These are phyloP conservation scores for Amiota communis DNA, from an alignment of 2,888 invertebrate species.

Conservation along the genomic window DNA sequence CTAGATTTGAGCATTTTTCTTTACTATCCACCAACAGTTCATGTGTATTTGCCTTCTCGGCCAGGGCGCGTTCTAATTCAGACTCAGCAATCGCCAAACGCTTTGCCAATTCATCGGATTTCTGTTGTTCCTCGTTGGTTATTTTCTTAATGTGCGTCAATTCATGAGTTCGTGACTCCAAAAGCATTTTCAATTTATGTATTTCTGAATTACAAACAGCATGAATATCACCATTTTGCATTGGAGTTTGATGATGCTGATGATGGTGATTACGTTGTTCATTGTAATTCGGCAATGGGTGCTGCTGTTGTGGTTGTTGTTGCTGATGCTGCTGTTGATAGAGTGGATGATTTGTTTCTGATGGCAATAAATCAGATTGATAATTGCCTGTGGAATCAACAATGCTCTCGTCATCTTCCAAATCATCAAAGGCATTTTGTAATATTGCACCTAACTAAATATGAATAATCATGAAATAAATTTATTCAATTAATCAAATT, in stretches of 20 bases:
- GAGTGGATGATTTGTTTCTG: slow-evolving; percentile 23
- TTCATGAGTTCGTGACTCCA: slow-evolving; percentile 74
- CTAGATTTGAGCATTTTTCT: slow-evolving; percentile 69
- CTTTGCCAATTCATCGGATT: slow-evolving; percentile 74
- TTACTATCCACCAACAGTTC: slow-evolving; percentile 76
- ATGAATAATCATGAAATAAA: slow-evolving; percentile 19
- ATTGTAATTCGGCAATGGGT: neutral
- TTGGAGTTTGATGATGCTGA: slow-evolving; percentile 28
- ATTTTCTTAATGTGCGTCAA: slow-evolving; percentile 73
- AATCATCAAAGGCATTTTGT: slow-evolving; percentile 80
- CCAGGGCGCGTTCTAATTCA: slow-evolving; percentile 77
- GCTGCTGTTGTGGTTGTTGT: slow-evolving; percentile 1
- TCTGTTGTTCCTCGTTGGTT: slow-evolving; percentile 57
- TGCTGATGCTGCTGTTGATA: slow-evolving; percentile 20
- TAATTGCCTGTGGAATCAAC: slow-evolving; percentile 76
- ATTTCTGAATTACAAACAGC: slow-evolving; percentile 48
- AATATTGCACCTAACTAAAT: slow-evolving; percentile 78
- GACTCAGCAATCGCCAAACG: slow-evolving; percentile 77
- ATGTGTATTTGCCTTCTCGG: slow-evolving; percentile 78
- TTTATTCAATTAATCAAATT: slow-evolving; percentile 4
- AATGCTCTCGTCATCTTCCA: slow-evolving; percentile 80
- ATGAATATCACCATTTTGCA: slow-evolving; percentile 19
- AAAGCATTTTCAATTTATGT: slow-evolving; percentile 61
- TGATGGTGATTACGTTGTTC: slow-evolving; percentile 29
- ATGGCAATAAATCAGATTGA: slow-evolving; percentile 56